These are phyloP conservation scores for Agelas oroides DNA, from an alignment of 37 sponge, comb jelly and placozoan species.

Conservation along the genomic window DNA sequence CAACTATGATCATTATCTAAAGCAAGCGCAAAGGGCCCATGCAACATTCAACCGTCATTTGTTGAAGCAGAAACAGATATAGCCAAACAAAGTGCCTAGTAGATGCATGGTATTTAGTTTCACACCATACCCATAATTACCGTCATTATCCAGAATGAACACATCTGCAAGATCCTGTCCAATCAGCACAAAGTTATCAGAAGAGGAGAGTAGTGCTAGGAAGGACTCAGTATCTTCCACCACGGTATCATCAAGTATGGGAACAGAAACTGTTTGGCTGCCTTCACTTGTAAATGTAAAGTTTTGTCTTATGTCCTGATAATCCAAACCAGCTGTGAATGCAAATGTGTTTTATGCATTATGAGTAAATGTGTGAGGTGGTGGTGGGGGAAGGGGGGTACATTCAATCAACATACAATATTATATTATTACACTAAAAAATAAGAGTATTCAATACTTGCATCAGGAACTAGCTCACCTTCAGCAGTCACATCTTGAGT, in stretches of 20 bases:
- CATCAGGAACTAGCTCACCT: too few species aligned
- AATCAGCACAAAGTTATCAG: not conserved
- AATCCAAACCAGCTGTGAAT: conserved; percentile 6
- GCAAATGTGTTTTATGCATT: not conserved
- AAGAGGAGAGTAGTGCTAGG: not conserved
- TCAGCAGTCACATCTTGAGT: conserved; percentile 3
- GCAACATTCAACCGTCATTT: too few species aligned
- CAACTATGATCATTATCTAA: too few species aligned
- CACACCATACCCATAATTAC: not conserved
- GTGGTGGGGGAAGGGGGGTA: too few species aligned
- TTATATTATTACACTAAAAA: too few species aligned
- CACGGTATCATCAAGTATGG: conserved; percentile 1
- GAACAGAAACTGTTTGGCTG: not conserved
- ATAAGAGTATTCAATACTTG: too few species aligned
- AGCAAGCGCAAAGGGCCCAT: too few species aligned
- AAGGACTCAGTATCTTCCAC: conserved; percentile 36
- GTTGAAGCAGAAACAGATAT: too few species aligned
- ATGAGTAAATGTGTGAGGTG: too few species aligned
- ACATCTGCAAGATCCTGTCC: not conserved
- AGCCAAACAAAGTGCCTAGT: too few species aligned
- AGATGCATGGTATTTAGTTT: too few species aligned
- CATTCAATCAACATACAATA: too few species aligned
- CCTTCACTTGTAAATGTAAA: not conserved
- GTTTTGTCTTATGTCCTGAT: not conserved
- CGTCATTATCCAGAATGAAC: conserved; percentile 3